phyloP scores from a whole-genome alignment of 2,113 vertebrate species.

The Serinus canaria region DNA sequence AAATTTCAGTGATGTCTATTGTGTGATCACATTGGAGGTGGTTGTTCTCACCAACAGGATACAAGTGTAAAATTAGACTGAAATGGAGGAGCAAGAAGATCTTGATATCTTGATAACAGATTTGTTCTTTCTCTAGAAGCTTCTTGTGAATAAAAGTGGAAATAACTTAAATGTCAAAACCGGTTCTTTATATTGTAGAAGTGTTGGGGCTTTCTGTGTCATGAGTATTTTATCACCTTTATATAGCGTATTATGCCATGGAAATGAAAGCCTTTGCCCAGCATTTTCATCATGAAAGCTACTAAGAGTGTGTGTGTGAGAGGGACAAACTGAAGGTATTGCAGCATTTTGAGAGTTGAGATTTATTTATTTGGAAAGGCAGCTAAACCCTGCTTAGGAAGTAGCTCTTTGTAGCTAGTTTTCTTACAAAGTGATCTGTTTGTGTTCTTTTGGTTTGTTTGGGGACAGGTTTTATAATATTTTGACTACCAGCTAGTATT shows the following conservation, averaged over 20 bases:
- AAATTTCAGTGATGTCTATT: fast-evolving
- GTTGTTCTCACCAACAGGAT: neutral
- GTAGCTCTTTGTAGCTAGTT: neutral
- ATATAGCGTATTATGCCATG: neutral
- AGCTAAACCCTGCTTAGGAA: neutral
- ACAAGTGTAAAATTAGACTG: neutral
- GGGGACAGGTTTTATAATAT: neutral
- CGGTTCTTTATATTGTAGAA: neutral
- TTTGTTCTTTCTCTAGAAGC: neutral
- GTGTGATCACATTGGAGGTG: neutral
- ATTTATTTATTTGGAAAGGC: neutral
- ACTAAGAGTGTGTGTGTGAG: neutral
- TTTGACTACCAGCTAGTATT: neutral
- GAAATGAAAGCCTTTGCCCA: neutral
- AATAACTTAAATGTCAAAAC: neutral
- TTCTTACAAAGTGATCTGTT: neutral
- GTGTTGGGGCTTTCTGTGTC: neutral
- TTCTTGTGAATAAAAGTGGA: neutral
- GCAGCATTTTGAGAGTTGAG: neutral
- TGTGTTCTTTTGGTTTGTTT: neutral
- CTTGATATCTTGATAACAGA: neutral
- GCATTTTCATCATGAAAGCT: neutral
- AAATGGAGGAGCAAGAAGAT: neutral
- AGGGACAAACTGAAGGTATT: neutral
- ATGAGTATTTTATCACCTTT: neutral